Conservation (phyloP, 2,797 vertebrate species). For the Malurus splendens region DNA sequence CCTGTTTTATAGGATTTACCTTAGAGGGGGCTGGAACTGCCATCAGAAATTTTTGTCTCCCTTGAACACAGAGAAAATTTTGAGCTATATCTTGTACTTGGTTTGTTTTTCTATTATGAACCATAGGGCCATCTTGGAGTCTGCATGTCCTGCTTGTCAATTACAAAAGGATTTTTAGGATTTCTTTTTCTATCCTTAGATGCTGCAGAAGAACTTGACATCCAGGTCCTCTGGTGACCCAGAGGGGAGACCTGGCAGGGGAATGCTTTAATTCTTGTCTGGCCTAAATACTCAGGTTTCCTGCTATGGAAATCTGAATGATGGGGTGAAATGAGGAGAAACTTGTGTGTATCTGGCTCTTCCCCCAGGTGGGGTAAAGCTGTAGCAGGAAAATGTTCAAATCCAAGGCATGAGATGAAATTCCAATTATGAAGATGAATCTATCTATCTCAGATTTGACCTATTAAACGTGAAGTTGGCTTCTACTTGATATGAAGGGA, state of each 20-base stretch:
- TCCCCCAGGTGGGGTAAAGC: background rate
- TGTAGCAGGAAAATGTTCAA: background rate
- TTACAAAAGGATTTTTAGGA: background rate
- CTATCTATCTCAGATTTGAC: background rate
- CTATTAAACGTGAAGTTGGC: background rate
- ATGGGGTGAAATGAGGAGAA: background rate
- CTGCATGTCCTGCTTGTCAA: background rate
- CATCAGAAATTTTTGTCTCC: background rate
- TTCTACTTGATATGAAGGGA: background rate
- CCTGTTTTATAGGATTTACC: background rate
- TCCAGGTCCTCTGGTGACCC: background rate
- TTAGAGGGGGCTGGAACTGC: background rate
- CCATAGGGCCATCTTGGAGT: background rate
- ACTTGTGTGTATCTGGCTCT: background rate
- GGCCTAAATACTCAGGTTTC: background rate
- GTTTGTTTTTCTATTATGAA: background rate
- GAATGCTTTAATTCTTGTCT: background rate
- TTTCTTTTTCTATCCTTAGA: background rate
- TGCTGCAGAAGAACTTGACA: background rate
- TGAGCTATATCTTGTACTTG: background rate
- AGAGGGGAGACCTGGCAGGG: background rate
- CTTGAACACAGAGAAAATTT: background rate
- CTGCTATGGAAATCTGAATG: background rate
- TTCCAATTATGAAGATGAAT: background rate
- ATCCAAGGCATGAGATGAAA: background rate